phyloP scores from a whole-genome alignment of 1,140 invertebrate genomes.

The Sipha flava region DNA sequence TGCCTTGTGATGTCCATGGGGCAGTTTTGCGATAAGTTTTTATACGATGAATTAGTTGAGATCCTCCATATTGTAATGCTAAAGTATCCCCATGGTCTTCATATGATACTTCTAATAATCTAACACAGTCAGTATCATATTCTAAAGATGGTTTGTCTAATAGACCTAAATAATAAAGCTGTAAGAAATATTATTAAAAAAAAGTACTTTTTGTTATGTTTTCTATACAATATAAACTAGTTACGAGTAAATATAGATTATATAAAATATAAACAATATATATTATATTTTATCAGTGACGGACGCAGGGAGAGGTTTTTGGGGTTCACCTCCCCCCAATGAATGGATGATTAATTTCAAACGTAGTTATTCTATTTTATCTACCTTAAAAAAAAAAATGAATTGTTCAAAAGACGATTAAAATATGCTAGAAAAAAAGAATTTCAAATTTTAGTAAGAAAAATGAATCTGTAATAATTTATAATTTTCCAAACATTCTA shows the following conservation, averaged over 20 bases:
- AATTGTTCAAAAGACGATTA: too few relatives aligned
- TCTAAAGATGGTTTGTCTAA: slow-evolving; percentile 74
- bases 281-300: too few relatives aligned
- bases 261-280: neutral
- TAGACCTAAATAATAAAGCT: slow-evolving; percentile 80
- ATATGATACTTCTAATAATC: slow-evolving; percentile 91
- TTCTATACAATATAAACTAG: neutral
- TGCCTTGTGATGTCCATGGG: slow-evolving; percentile 94
- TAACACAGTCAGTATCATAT: slow-evolving; percentile 90
- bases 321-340: too few relatives aligned
- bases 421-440: too few relatives aligned
- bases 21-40: slow-evolving; percentile 87
- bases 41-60: slow-evolving; percentile 91
- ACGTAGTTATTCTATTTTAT: too few relatives aligned
- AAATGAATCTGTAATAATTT: too few relatives aligned
- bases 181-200: slow-evolving; percentile 39
- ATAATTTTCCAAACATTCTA: too few relatives aligned
- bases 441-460: too few relatives aligned
- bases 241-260: neutral
- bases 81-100: slow-evolving; percentile 98
- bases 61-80: slow-evolving; percentile 96
- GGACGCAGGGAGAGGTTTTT: too few relatives aligned
- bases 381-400: too few relatives aligned
- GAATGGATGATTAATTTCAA: too few relatives aligned
- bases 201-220: neutral